Evolutionary conservation across 2,113 vertebrate genomes (phyloP).

Genomic region (Leptobrachium ailaonicum): DNA sequence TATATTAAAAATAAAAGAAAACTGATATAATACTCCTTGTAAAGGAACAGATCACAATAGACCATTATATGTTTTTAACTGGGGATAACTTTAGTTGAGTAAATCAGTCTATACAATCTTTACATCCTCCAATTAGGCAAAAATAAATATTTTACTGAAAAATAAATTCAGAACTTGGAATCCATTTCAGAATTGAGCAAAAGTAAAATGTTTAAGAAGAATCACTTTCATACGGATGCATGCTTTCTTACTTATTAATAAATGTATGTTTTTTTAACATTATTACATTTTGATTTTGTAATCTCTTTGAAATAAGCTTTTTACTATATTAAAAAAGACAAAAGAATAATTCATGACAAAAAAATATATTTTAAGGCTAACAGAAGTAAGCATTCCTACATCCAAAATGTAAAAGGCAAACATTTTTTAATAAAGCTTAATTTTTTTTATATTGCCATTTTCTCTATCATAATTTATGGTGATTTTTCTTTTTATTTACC

Average conservation of each 20-base stretch:
- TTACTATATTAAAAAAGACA: conserved; percentile 63
- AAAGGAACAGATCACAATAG: neutral
- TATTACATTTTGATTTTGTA: conserved; percentile 59
- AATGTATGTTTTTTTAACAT: conserved; percentile 62
- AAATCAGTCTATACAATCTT: conserved; percentile 4
- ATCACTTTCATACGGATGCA: conserved; percentile 53
- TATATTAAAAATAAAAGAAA: no score
- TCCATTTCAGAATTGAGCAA: conserved; percentile 61
- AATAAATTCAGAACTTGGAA: conserved; percentile 50
- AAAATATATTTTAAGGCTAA: conserved; percentile 54
- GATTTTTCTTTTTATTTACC: no score
- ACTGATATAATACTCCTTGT: neutral
- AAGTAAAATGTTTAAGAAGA: conserved; percentile 55
- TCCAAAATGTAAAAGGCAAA: neutral
- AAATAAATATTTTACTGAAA: conserved; percentile 22
- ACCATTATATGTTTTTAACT: conserved; percentile 13
- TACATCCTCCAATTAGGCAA: conserved; percentile 19
- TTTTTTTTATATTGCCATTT: no score
- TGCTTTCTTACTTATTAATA: conserved; percentile 53
- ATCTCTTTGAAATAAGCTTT: conserved; percentile 65
- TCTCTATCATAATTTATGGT: no score
- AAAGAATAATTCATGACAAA: conserved; percentile 44
- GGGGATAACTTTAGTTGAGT: neutral
- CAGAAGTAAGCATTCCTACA: neutral
- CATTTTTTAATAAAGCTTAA: no score